phyloP scores from a whole-genome alignment of 2,797 vertebrate species.

The Manis javanica region DNA sequence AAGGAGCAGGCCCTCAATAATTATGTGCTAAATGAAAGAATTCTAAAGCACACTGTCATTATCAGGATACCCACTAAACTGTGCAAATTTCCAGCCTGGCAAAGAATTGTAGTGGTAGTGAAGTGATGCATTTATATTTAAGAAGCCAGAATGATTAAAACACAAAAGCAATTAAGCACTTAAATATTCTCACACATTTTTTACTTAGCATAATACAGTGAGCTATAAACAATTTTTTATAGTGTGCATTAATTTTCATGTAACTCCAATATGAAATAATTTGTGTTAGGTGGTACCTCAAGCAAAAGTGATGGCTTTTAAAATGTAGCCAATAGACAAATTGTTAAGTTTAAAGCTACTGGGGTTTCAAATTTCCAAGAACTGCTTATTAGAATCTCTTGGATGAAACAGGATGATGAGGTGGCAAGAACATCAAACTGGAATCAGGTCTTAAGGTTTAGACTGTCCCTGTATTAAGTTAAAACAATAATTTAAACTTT shows the following conservation, averaged over 20 bases:
- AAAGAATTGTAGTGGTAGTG: neutral
- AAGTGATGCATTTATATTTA: neutral
- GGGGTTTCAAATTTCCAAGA: neutral
- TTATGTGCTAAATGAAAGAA: neutral
- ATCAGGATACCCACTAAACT: neutral
- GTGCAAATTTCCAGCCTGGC: neutral
- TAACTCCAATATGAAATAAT: neutral
- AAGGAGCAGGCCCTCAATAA: neutral
- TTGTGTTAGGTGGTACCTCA: neutral
- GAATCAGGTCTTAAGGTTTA: neutral
- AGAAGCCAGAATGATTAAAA: constrained; percentile 21
- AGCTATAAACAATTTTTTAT: neutral
- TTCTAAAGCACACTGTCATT: neutral
- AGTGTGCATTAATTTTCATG: neutral
- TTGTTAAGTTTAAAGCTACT: neutral
- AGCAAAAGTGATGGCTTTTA: neutral
- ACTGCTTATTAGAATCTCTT: neutral
- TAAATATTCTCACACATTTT: neutral
- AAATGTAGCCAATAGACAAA: neutral
- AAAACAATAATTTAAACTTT: neutral
- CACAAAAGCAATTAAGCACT: neutral
- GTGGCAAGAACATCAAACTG: neutral
- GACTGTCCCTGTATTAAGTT: neutral
- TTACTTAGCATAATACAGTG: neutral
- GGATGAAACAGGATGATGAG: neutral